Evolutionary conservation across 2,797 vertebrate species (phyloP), one percentile per base, ranked within the genome.

Genomic region (Coregonus ussuriensis): DNA sequence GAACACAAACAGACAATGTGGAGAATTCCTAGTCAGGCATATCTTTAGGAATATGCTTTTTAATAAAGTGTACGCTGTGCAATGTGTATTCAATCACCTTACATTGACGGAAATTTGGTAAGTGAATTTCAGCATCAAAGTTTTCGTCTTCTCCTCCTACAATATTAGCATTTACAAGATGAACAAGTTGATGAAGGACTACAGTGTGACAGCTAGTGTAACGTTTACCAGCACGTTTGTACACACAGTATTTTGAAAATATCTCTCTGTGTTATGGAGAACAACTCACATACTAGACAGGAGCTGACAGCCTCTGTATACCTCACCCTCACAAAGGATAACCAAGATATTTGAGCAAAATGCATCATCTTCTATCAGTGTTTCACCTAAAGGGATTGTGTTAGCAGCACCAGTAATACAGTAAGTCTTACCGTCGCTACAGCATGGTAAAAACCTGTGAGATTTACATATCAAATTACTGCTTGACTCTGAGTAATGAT

Each of bases 141-240:
- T 59, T 47, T 47, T 47, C 9, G 0, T 47, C 9, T 47, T 47
- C 41, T 11, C 41, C 41, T 47, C 18, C 0, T 6, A n/a, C 56
- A 6, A 59, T 54, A 31, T 62, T 59, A 71, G 41, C 69, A 63
- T 72, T 77, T 82, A 75, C 70, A 82, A 87, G 81, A 84, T 65
- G 82, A 76, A 83, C 78, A 84, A 82, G 77, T 72, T 72, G 74
- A 79, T 83, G 82, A 80, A 75, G 89, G 85, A 81, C 54, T 6
- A 7, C 78, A 74, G 67, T 62, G 35, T 75, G 67, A 79, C 62
- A 79, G 69, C 25, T 66, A 37, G 47, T 71, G 73, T 51, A 56
- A 79, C 72, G 37, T 72, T 66, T 72, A 72, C 47, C 52, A 33
- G 6, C n/a, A 71, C 54, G 56, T 31, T 25, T 66, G 47, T 37